Evolutionary conservation across 2,888 invertebrate species (phyloP).

Genomic region (Eumacrocentrus americanus): DNA sequence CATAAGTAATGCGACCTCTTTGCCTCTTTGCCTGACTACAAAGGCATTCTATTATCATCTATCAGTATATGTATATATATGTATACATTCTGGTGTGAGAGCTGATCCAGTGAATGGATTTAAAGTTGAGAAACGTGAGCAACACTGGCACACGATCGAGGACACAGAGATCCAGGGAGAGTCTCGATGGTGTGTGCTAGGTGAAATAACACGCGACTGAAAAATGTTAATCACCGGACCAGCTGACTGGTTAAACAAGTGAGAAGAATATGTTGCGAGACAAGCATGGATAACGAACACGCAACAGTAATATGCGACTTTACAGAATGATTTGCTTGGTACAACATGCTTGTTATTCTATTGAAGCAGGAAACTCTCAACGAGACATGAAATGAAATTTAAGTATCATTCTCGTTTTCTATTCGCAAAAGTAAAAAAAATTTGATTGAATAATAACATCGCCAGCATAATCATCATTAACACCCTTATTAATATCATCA

Average conservation of each 20-base stretch:
- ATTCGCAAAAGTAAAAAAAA: background rate
- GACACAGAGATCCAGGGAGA: too few species aligned
- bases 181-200: background rate
- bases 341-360: constrained; percentile 1
- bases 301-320: constrained; percentile 3
- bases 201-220: constrained; percentile 5
- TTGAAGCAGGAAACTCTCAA: constrained; percentile 2
- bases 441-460: background rate
- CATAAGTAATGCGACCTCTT: background rate
- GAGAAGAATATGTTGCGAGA: constrained; percentile 10
- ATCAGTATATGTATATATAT: background rate
- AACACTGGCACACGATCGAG: constrained; percentile 3
- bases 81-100: background rate
- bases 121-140: constrained; percentile 15
- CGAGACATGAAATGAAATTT: constrained; percentile 16
- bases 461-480: too few species aligned
- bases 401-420: constrained; percentile 18
- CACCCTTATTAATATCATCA: too few species aligned
- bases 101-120: constrained; percentile 8
- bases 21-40: background rate
- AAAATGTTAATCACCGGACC: constrained; percentile 7
- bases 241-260: constrained; percentile 20
- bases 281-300: background rate
- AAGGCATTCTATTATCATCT: background rate
- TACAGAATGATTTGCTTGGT: constrained; percentile 1